Conservation (phyloP, 1,140 invertebrate genomes). For the Monochamus saltuarius region DNA sequence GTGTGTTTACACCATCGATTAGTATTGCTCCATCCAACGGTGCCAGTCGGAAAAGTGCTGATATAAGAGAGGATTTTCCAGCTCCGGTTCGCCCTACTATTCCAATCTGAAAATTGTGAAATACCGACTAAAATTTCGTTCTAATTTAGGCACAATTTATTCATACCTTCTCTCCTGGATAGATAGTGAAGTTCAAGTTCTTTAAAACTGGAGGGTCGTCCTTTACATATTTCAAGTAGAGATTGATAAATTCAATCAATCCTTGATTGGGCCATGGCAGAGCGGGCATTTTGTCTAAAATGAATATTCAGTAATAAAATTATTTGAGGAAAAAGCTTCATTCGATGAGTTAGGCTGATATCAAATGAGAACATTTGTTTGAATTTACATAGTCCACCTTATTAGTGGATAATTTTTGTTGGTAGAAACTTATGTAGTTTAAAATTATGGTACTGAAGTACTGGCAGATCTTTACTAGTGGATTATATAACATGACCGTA, state of each 20-base stretch:
- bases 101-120: conserved; percentile 57
- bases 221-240: conserved; percentile 60
- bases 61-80: conserved; percentile 80
- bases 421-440: too few species aligned
- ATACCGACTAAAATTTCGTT: too few species aligned
- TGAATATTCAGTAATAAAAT: conserved; percentile 33
- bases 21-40: conserved; percentile 56
- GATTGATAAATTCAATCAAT: conserved; percentile 65
- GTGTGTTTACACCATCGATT: conserved; percentile 62
- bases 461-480: too few species aligned
- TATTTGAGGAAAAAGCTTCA: too few species aligned
- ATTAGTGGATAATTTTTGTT: too few species aligned
- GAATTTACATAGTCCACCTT: too few species aligned
- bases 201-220: conserved; percentile 65
- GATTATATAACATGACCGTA: too few species aligned
- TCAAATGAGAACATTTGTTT: too few species aligned
- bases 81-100: conserved; percentile 82
- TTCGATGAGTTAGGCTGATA: too few species aligned
- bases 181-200: conserved; percentile 62
- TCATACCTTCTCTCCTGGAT: conserved; percentile 67
- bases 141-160: conserved; percentile 23
- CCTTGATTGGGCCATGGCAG: conserved; percentile 72
- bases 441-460: too few species aligned
- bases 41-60: conserved; percentile 66
- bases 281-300: conserved; percentile 53